These are phyloP conservation scores for Oncopeltus fasciatus DNA, from an alignment of 1,140 invertebrate species.

Conservation along the genomic window DNA sequence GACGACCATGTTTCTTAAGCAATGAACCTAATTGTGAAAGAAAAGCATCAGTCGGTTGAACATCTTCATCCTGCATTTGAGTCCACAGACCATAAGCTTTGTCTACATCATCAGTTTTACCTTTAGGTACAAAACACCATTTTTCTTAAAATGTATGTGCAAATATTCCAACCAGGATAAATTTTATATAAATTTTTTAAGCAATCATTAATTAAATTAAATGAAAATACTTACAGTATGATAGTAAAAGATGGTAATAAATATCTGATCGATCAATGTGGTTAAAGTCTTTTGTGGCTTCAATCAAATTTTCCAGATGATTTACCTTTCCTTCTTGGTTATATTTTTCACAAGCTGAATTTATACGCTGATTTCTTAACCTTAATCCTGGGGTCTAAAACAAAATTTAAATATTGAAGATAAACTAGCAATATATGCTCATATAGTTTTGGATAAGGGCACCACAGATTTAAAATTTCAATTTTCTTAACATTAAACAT, in stretches of 20 bases:
- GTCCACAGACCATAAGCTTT: slow-evolving; percentile 63
- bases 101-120: slow-evolving; percentile 40
- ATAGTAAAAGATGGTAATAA: slow-evolving; percentile 52
- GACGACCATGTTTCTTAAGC: slow-evolving; percentile 43
- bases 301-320: slow-evolving; percentile 52
- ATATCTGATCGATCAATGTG: slow-evolving; percentile 58
- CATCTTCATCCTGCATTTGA: slow-evolving; percentile 64
- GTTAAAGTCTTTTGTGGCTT: slow-evolving; percentile 56
- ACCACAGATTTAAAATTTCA: too few relatives aligned
- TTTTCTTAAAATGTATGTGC: background rate
- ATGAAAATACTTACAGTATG: slow-evolving; percentile 39
- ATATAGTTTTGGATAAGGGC: too few relatives aligned
- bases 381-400: slow-evolving; percentile 49
- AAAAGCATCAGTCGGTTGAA: slow-evolving; percentile 51
- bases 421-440: too few relatives aligned
- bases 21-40: slow-evolving; percentile 46
- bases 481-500: too few relatives aligned
- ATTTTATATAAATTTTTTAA: too few relatives aligned
- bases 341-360: slow-evolving; percentile 39
- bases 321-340: slow-evolving; percentile 44
- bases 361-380: slow-evolving; percentile 39
- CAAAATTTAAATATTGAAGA: too few relatives aligned
- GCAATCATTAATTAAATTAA: too few relatives aligned
- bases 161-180: too few relatives aligned
- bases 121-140: slow-evolving; percentile 20